Base-by-base conservation (phyloP, 2,797 vertebrate genomes). In the Liasis olivaceus region DNA sequence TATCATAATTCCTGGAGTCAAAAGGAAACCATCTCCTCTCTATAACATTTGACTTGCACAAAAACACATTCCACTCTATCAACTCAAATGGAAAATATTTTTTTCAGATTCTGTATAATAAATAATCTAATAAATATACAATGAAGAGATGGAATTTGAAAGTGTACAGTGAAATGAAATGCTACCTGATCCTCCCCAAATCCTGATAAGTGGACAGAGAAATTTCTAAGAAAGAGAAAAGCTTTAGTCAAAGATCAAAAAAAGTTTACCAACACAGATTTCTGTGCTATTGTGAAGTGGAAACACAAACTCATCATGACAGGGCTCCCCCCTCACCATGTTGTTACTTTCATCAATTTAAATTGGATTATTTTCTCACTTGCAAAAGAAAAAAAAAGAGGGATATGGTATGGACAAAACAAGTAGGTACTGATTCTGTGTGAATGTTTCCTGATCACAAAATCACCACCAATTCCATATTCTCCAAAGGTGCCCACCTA, bases 31-130 rank as follows among this genome's bases (percentile, higher is more conserved):
- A 42, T 91, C 86, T 87, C 51, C 24, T 86, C 17, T 22, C 62
- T 59, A 7, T 14, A 62, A 85, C 47, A 15, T 90, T 64, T 90
- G 66, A 85, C 47, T 91, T 91, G 24, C 86, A 87, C n/a, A 91
- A 31, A 62, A 87, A 47, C 69, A 58, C 26, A 87, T 91, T 72
- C 36, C 64, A 69, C 69, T 56, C 42, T 31, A 62, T 22, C n/a
- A 77, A 77, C 2, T 22, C 56, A 72, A 14, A 22, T 62, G 42
- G 58, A n/a, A 90, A 90, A 77, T 77, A 72, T 14, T 62, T 14
- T 54, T 87, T 42, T n/a, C n/a, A 17, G 5, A 36, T 77, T 5
- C 56, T 59, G 11, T 36, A 85, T n/a, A 47, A 86, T 20, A 90
- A 69, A 85, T 85, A 87, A 88, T 15, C 59, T 56, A 59, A 56